Evolutionary conservation across 2,113 vertebrate species (phyloP), one percentile per base, ranked within the genome.

Genomic region (Mormyrus lacerda): DNA sequence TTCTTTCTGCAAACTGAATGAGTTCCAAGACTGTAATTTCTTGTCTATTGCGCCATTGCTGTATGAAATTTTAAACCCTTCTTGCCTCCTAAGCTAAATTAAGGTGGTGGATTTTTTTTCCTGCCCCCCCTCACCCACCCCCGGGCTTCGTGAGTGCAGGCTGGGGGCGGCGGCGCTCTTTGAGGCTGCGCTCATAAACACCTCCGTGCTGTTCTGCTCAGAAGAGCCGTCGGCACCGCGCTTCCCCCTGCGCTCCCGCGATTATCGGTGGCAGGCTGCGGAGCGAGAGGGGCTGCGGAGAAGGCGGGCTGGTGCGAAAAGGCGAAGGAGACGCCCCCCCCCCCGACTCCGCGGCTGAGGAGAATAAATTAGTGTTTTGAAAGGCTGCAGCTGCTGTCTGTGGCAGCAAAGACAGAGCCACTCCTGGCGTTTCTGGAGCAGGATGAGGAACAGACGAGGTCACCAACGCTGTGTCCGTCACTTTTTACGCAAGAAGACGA

Each of bases 301-400:
- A 84, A 53, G 76, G 50, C 88, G 88, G 31, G 31, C 31, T 55
- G 47, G 88, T 55, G 73, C 76, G 31, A 83, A 21, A 44, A 83
- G 45, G 35, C 88, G 51, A 31, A 44, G 76, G 79, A 85, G 51
- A 47, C 51, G 39, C 39, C 76, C 48, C 47, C 31, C 76, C 10
- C 35, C 39, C 88, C 79, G 88, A 89, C 79, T 84, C 76, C 88
- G 39, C 79, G 76, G 53, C 47, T 83, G 79, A 89, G 88, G 79
- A 79, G 51, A 84, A 89, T 89, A 89, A 89, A 89, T 89, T 55
- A 89, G 79, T 84, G 51, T 55, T 84, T 83, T 89, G 88, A 89
- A 89, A 89, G 53, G 76, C 76, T 55, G 88, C 88, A 89, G 88
- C 88, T 89, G 88, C 88, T 85, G 79, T 82, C 88, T 58, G 88